Base-by-base conservation (phyloP, 2,888 invertebrate species). In the Hirtodrosophila trivittata region DNA sequence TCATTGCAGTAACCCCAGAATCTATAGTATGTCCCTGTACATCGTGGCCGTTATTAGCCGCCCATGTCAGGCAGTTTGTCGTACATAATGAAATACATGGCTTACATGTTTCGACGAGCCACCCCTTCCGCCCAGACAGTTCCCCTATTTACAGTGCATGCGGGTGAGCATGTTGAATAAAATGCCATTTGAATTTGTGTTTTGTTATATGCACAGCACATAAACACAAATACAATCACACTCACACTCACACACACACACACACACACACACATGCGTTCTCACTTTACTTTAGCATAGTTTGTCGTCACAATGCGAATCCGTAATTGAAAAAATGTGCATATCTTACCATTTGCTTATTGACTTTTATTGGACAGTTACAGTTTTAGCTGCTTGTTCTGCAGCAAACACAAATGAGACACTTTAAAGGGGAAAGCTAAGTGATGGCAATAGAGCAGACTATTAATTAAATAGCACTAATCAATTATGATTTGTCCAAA, bases 341-440 rank as follows among this genome's bases (percentile, higher is more conserved):
- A 86, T 70, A 73, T 73, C 80, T 82, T 75, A 70, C 58, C 70
- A 46, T 46, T 65, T 55, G 65, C 83, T 75, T 80, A 80, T 82
- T 82, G 82, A 86, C 87, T 70, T 82, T 68, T 86, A 82, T 82
- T 82, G 75, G 87, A 86, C 82, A 86, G 73, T 55, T 77, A n/a
- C n/a, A n/a, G n/a, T n/a, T n/a, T n/a, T n/a, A n/a, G n/a, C n/a
- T n/a, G n/a, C n/a, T n/a, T n/a, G n/a, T n/a, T n/a, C n/a, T n/a
- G n/a, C n/a, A n/a, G n/a, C n/a, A n/a, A n/a, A n/a, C n/a, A n/a
- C 1, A 9, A 32, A 16, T 9, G 7, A 13, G 18, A 30, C 25
- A 30, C 42, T 38, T 66, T 46, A 64, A 69, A 25, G 10, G 10
- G 9, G 5, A 10, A 33, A 7, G 12, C 16, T 9, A 2, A 26